phyloP scores from a whole-genome alignment of 2,888 invertebrate genomes.

The Acanthococcus lagerstroemiae region DNA sequence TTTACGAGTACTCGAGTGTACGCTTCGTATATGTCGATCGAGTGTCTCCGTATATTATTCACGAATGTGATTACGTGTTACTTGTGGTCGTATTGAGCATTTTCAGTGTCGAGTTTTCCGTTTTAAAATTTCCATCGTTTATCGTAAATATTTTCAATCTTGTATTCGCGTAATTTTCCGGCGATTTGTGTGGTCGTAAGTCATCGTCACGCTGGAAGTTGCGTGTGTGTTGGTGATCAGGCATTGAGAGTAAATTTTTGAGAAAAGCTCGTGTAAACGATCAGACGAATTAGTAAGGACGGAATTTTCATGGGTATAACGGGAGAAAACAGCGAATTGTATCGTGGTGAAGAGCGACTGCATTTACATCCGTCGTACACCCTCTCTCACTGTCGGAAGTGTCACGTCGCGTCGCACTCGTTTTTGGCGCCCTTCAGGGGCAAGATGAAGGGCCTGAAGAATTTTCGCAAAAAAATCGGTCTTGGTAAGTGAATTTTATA shows the following conservation, averaged over 20 bases:
- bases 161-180: too few relatives aligned
- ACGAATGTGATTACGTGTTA: too few relatives aligned
- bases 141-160: too few relatives aligned
- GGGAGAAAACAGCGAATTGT: constrained; percentile 14
- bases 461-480: constrained; percentile 78
- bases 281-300: not conserved
- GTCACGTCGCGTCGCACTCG: constrained; percentile 39
- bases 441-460: constrained; percentile 84
- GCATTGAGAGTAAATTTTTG: not conserved
- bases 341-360: constrained; percentile 9
- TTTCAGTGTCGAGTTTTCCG: too few relatives aligned
- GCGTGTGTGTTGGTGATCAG: too few relatives aligned
- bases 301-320: constrained; percentile 19
- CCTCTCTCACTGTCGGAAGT: constrained; percentile 15
- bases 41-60: too few relatives aligned
- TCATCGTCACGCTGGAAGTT: too few relatives aligned
- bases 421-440: constrained; percentile 47
- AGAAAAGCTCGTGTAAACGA: too few relatives aligned
- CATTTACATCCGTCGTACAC: not conserved
- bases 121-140: not conserved
- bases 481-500: constrained; percentile 71
- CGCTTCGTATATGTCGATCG: too few relatives aligned
- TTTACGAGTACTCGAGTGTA: too few relatives aligned
- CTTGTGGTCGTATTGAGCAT: too few relatives aligned
- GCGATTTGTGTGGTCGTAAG: too few relatives aligned